These are phyloP conservation scores for Polyommatus iphigenia DNA, from an alignment of 2,888 invertebrate species.

Conservation along the genomic window DNA sequence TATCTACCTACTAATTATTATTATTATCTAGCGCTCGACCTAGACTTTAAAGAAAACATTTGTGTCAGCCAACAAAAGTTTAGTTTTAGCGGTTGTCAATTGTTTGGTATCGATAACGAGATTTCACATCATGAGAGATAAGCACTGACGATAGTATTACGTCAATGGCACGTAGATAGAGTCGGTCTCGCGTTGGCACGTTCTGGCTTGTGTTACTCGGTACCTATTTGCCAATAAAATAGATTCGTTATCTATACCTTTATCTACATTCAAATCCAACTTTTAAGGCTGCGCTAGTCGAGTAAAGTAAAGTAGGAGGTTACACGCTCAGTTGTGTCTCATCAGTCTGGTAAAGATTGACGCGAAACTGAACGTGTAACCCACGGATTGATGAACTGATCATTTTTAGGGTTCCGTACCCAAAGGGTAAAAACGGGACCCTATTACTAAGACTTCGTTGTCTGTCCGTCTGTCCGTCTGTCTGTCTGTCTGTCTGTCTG, in stretches of 20 bases:
- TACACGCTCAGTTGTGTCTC: background rate
- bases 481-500: no score
- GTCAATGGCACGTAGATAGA: background rate
- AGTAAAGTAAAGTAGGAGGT: background rate
- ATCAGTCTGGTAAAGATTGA: no score
- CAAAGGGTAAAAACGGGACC: no score
- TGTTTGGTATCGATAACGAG: background rate
- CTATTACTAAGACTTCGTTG: no score
- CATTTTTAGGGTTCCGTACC: no score
- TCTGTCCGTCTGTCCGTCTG: no score
- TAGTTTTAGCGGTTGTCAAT: background rate
- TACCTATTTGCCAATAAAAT: constrained; percentile 3
- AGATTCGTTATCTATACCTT: background rate
- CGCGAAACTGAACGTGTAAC: no score
- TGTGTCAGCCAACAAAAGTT: no score
- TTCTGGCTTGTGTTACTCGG: background rate
- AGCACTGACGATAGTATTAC: background rate
- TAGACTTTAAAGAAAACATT: no score
- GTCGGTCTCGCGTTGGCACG: background rate
- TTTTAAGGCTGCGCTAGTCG: background rate
- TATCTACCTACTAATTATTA: no score
- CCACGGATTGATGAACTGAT: no score
- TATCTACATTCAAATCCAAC: background rate
- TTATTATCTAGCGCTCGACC: no score
- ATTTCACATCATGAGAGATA: background rate